Evolutionary conservation across 2,888 invertebrate genomes (phyloP).

Genomic region (Colostygia pectinataria): DNA sequence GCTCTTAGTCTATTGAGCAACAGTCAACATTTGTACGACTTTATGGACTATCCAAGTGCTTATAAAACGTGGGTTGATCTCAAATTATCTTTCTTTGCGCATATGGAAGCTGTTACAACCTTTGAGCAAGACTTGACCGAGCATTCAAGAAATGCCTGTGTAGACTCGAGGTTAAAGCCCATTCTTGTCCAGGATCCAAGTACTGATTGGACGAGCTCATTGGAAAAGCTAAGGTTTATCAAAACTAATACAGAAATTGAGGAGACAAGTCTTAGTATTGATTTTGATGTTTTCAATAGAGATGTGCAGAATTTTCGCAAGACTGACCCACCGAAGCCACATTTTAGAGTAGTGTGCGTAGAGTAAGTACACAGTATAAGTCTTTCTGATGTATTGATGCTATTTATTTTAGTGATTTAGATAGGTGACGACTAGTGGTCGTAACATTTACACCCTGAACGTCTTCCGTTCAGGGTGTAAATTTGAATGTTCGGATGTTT

Average conservation of each 20-base stretch:
- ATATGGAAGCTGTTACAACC: slow-evolving; percentile 38
- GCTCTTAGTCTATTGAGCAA: slow-evolving; percentile 45
- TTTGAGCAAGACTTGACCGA: slow-evolving; percentile 13
- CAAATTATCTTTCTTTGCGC: slow-evolving; percentile 59
- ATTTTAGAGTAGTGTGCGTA: slow-evolving; percentile 68
- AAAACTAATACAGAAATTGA: slow-evolving; percentile 41
- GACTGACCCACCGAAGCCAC: slow-evolving; percentile 61
- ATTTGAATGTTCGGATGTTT: too few relatives aligned
- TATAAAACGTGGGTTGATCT: slow-evolving; percentile 39
- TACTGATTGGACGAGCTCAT: slow-evolving; percentile 3
- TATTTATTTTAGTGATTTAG: too few relatives aligned
- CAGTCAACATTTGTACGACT: slow-evolving; percentile 57
- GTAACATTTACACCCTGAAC: too few relatives aligned
- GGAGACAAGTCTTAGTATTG: slow-evolving; percentile 48
- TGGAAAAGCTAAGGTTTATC: slow-evolving; percentile 54
- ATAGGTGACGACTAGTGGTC: too few relatives aligned
- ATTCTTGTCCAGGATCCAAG: slow-evolving; percentile 1
- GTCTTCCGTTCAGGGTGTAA: too few relatives aligned
- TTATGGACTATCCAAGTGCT: slow-evolving; percentile 29
- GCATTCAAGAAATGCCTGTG: slow-evolving; percentile 1
- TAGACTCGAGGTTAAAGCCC: slow-evolving; percentile 6
- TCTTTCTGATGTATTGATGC: too few relatives aligned
- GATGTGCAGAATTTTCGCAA: slow-evolving; percentile 70
- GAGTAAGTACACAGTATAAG: slow-evolving; percentile 62
- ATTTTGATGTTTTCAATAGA: slow-evolving; percentile 74